A percentile compares a stretch with the other conserved stretches of the same genome.
These are phyloP conservation scores for Heliconius himera DNA, from an alignment of 1,140 invertebrate species.

Conservation along the genomic window DNA sequence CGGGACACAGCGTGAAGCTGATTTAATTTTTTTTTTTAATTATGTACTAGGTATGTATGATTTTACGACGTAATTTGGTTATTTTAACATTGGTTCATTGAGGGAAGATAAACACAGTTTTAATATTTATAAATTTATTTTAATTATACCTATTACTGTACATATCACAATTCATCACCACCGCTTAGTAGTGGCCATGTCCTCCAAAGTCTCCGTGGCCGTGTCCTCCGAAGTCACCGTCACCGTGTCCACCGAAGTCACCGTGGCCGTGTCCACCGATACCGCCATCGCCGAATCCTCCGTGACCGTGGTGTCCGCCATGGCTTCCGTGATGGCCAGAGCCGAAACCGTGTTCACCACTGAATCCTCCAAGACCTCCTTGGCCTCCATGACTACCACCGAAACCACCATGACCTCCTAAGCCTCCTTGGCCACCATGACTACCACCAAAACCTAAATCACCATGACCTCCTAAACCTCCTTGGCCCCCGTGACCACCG, in stretches of 20 bases:
- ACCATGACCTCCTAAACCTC: constrained; percentile 14
- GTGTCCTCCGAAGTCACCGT: constrained; percentile 2
- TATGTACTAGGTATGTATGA: too few species aligned
- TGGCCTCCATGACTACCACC: neutral
- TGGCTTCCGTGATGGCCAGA: constrained; percentile 15
- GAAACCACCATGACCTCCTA: constrained; percentile 14
- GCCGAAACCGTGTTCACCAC: neutral
- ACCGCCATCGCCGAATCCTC: constrained; percentile 1
- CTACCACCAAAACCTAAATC: neutral
- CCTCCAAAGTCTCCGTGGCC: constrained; percentile 7
- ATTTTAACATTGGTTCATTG: neutral
- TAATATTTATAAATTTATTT: neutral
- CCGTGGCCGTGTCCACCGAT: constrained; percentile 8
- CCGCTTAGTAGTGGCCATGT: constrained; percentile 10
- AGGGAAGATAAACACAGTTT: neutral
- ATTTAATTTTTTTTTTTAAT: too few species aligned
- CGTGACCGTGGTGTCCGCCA: constrained; percentile 9
- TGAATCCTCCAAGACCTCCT: constrained; percentile 9
- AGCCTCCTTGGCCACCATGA: constrained; percentile 11
- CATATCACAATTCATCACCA: constrained; percentile 16
- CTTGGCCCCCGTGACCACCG: neutral
- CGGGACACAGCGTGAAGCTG: too few species aligned
- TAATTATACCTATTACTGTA: constrained; percentile 12
- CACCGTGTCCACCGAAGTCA: neutral
- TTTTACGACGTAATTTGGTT: neutral